phyloP scores from a whole-genome alignment of 2,797 vertebrate genomes.

The Microchirus variegatus region DNA sequence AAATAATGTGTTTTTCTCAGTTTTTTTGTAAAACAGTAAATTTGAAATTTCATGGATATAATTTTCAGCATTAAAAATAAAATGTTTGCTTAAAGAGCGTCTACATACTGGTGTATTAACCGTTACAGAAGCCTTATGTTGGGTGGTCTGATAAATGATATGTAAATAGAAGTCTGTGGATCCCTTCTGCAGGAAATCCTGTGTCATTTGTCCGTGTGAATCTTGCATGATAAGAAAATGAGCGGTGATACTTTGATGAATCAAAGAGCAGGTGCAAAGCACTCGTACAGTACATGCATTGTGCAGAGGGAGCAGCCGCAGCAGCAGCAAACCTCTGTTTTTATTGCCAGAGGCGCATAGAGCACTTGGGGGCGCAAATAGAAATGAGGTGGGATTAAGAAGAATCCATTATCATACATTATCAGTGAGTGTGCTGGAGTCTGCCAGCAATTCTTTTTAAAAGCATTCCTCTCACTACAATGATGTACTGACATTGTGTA shows the following conservation, averaged over 20 bases:
- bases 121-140: no score
- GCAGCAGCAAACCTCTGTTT: conserved; percentile 42
- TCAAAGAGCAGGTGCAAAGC: conserved; percentile 29
- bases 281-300: conserved; percentile 1
- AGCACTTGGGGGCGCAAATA: conserved; percentile 19
- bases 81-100: no score
- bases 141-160: no score
- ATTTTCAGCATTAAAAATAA: no score
- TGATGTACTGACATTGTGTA: conserved; percentile 23
- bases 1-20: no score
- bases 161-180: background rate
- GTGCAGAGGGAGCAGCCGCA: conserved; percentile 36
- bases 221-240: conserved; percentile 20
- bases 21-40: no score
- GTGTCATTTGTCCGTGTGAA: conserved; percentile 7
- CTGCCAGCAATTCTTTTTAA: conserved; percentile 42
- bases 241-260: conserved; percentile 24
- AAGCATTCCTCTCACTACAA: conserved; percentile 35
- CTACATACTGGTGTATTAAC: no score
- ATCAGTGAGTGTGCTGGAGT: conserved; percentile 42
- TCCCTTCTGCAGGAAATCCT: background rate
- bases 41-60: no score
- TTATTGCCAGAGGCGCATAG: conserved; percentile 36
- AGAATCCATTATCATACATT: conserved; percentile 66
- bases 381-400: conserved; percentile 55